phyloP scores from a whole-genome alignment of 2,113 vertebrate genomes.

The Erythrolamprus reginae region DNA sequence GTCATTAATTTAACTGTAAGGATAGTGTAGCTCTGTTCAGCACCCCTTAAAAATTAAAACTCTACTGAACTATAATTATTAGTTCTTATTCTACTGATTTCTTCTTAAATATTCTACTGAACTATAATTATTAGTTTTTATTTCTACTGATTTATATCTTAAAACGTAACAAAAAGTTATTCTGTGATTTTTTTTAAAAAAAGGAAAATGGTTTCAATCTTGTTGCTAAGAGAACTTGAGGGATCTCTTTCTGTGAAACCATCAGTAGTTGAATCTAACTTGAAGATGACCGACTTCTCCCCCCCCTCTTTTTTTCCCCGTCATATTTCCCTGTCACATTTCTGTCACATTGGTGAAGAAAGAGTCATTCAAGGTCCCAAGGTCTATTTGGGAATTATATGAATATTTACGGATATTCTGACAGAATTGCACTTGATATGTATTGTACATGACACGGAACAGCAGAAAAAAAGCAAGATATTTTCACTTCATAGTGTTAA shows the following conservation, averaged over 20 bases:
- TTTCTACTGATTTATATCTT: background rate
- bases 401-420: background rate
- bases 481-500: background rate
- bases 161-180: background rate
- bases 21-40: background rate
- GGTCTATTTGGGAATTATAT: background rate
- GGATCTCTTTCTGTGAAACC: background rate
- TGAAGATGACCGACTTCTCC: no score
- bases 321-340: background rate
- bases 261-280: background rate
- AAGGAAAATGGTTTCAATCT: background rate
- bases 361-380: background rate
- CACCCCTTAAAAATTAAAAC: background rate
- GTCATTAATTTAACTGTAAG: background rate
- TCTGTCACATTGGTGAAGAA: background rate
- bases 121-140: background rate
- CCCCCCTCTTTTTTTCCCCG: background rate
- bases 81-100: background rate
- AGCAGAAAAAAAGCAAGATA: background rate
- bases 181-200: background rate
- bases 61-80: background rate
- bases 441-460: background rate
- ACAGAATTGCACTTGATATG: background rate
- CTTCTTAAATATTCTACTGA: background rate
- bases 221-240: background rate